Conservation (phyloP, 2,888 invertebrate species). For the Heteromurus nitidus region DNA sequence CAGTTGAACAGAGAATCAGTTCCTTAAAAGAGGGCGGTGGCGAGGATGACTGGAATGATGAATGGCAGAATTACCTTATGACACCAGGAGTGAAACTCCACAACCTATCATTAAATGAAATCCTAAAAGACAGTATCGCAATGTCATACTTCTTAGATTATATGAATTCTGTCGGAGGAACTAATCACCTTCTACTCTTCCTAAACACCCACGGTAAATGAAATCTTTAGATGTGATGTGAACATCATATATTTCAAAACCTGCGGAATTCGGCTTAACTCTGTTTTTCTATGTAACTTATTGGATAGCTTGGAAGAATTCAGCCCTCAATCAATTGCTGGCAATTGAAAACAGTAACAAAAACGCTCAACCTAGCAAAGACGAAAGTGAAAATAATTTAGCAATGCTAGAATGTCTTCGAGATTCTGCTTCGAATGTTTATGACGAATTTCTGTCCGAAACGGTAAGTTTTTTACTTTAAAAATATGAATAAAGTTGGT, state of each 20-base stretch:
- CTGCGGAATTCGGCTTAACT: background rate
- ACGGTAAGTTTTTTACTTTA: slow-evolving; percentile 76
- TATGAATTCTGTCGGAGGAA: slow-evolving; percentile 82
- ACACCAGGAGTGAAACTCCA: slow-evolving; percentile 78
- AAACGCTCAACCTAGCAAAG: slow-evolving; percentile 52
- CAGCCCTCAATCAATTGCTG: slow-evolving; percentile 83
- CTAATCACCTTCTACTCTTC: slow-evolving; percentile 86
- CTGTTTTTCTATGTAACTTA: background rate
- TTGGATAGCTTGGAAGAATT: slow-evolving; percentile 80
- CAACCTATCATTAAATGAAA: slow-evolving; percentile 82
- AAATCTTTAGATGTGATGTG: too few relatives aligned
- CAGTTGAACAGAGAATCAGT: slow-evolving; percentile 82
- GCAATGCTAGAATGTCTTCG: slow-evolving; percentile 77
- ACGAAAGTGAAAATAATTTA: slow-evolving; percentile 71
- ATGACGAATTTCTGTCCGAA: slow-evolving; percentile 86
- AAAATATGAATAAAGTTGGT: background rate
- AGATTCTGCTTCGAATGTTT: slow-evolving; percentile 81
- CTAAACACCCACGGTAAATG: slow-evolving; percentile 83
- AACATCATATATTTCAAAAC: too few relatives aligned
- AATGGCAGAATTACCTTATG: slow-evolving; percentile 73
- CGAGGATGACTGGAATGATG: slow-evolving; percentile 75
- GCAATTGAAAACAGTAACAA: slow-evolving; percentile 76
- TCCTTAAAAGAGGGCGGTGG: slow-evolving; percentile 77
- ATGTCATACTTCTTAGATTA: slow-evolving; percentile 87
- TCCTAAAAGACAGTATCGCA: slow-evolving; percentile 86